These are phyloP conservation scores for Trissonchulus latispiculum DNA, from an alignment of 2,888 invertebrate species.

Conservation along the genomic window DNA sequence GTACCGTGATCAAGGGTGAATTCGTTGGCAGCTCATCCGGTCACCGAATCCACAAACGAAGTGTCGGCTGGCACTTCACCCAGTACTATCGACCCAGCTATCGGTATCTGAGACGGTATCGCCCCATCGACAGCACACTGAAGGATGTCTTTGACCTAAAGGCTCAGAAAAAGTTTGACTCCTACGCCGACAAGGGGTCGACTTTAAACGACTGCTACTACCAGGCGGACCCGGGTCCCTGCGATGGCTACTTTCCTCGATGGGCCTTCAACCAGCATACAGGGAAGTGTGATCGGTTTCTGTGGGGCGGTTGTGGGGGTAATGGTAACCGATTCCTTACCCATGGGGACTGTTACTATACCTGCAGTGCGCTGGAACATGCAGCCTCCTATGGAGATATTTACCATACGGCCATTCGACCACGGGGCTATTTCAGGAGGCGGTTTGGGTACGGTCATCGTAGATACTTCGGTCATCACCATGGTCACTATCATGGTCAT, in stretches of 20 bases:
- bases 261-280: neutral
- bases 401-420: neutral
- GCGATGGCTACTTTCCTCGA: neutral
- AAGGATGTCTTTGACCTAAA: neutral
- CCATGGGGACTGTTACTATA: neutral
- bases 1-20: no score
- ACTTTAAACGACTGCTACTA: neutral
- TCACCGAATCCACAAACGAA: no score
- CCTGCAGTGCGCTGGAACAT: neutral
- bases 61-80: no score
- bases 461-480: no score
- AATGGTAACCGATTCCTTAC: neutral
- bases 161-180: neutral
- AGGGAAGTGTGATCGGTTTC: neutral
- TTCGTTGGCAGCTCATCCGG: no score
- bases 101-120: neutral
- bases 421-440: no score
- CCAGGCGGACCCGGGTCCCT: neutral
- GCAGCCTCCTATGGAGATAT: neutral
- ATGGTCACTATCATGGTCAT: no score
- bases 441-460: no score
- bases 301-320: neutral
- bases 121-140: neutral
- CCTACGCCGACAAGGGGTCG: neutral
- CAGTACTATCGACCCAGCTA: no score